Evolutionary conservation across 2,113 vertebrate genomes (phyloP).

Genomic region (Ellobius talpinus): DNA sequence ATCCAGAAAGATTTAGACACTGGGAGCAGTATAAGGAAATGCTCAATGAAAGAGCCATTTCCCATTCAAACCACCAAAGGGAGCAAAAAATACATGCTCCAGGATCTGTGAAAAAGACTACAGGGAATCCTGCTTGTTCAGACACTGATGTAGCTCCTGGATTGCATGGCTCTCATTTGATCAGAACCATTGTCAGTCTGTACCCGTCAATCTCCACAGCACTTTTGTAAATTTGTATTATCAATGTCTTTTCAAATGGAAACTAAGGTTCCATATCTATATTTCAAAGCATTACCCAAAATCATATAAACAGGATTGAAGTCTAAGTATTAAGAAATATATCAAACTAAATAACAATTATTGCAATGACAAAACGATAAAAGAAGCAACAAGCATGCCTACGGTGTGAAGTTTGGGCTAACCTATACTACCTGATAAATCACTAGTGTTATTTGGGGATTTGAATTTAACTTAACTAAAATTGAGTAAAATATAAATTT

Average conservation of each 20-base stretch:
- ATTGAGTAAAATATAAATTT: not conserved
- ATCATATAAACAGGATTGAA: not conserved
- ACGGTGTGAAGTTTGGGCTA: not conserved
- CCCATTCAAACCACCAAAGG: not conserved
- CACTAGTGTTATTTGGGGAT: not conserved
- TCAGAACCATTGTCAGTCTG: not conserved
- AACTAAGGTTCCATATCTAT: not conserved
- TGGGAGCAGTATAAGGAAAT: not conserved
- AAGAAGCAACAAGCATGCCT: not conserved
- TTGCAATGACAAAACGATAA: not conserved
- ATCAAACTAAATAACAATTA: not conserved
- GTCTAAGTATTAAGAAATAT: not conserved
- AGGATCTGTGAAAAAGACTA: not conserved
- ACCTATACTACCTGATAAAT: not conserved
- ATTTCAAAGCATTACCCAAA: not conserved
- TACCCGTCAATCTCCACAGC: not conserved
- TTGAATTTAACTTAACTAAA: conserved; percentile 38
- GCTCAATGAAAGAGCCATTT: too few relatives aligned
- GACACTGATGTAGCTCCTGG: not conserved
- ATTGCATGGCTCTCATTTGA: not conserved
- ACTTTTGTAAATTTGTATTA: not conserved
- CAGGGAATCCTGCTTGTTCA: not conserved
- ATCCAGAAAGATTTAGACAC: not conserved
- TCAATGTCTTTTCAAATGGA: not conserved
- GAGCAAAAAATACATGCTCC: too few relatives aligned